A percentile compares a stretch with the other conserved stretches of the same genome.
Conservation (phyloP, 2,797 vertebrate genomes). For the Mastacembelus armatus region DNA sequence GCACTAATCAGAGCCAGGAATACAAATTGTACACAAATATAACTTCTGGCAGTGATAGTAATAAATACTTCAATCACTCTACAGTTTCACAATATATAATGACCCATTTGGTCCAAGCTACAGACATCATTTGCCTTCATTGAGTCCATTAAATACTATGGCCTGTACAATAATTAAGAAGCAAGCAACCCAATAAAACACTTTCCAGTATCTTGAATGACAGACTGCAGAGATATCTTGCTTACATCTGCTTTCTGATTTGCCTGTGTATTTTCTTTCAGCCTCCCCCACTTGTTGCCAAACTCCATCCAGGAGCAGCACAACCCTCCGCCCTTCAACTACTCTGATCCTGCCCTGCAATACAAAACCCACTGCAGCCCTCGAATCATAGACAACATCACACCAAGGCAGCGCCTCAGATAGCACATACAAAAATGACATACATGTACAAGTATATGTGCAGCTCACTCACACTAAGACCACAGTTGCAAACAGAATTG, state of each 20-base stretch:
- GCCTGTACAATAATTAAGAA: too few relatives aligned
- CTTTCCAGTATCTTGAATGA: not conserved
- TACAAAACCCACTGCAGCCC: slow-evolving; percentile 85
- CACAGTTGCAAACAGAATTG: not conserved
- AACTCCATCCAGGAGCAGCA: slow-evolving; percentile 74
- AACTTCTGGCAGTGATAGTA: not conserved
- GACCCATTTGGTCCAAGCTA: slow-evolving; percentile 1
- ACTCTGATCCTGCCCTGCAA: slow-evolving; percentile 80
- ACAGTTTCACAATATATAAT: slow-evolving; percentile 1
- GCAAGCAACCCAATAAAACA: too few relatives aligned
- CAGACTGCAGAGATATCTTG: not conserved
- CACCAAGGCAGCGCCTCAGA: slow-evolving; percentile 64
- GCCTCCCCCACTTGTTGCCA: slow-evolving; percentile 79
- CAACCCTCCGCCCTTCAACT: slow-evolving; percentile 80
- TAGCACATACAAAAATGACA: slow-evolving; percentile 43
- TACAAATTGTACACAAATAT: slow-evolving; percentile 23
- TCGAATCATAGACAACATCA: slow-evolving; percentile 76
- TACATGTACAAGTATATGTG: not conserved
- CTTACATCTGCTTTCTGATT: slow-evolving; percentile 31
- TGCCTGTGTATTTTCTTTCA: slow-evolving; percentile 51
- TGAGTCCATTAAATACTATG: not conserved
- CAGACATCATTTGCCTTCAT: not conserved
- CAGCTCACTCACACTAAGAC: not conserved
- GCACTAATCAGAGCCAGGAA: slow-evolving; percentile 14
- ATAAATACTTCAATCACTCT: not conserved